Percentiles rank a stretch among this genome's conserved stretches.
These are phyloP conservation scores for Cinclus mexicanus DNA, from an alignment of 2,113 vertebrate genomes.

Conservation along the genomic window DNA sequence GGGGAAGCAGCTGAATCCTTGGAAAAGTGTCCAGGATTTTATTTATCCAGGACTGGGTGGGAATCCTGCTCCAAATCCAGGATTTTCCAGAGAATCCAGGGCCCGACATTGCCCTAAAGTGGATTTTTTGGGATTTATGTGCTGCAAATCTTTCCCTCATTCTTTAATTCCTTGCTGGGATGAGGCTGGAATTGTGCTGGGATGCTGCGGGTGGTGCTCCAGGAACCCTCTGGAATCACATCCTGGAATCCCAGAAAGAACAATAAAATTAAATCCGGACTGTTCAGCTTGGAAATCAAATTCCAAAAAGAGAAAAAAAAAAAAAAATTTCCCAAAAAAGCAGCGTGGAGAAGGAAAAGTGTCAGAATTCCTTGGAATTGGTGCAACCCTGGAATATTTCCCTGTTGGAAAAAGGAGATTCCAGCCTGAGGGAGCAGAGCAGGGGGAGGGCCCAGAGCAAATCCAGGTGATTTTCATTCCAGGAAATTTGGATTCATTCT, in stretches of 20 bases:
- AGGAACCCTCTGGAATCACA: background rate
- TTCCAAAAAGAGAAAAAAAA: too few species aligned
- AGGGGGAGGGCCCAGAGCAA: background rate
- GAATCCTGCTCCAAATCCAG: background rate
- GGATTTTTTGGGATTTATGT: background rate
- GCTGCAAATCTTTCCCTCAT: background rate
- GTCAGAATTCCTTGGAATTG: background rate
- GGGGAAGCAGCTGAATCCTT: background rate
- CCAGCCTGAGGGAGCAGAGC: background rate
- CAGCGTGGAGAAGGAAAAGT: background rate
- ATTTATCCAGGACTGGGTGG: background rate
- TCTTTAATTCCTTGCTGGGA: background rate
- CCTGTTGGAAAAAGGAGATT: background rate
- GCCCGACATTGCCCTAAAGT: accelerated
- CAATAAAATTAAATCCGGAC: background rate
- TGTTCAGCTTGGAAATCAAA: background rate
- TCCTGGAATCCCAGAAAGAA: background rate
- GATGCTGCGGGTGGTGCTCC: too few species aligned
- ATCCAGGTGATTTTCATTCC: slow-evolving; percentile 33
- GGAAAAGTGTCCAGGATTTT: background rate
- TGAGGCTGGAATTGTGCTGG: background rate
- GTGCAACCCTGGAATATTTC: background rate
- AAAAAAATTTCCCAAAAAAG: too few species aligned
- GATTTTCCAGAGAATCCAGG: background rate
- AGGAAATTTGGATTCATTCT: slow-evolving; percentile 59